These are phyloP conservation scores for Siphamia tubifer DNA, from an alignment of 2,113 vertebrate species.

Conservation along the genomic window DNA sequence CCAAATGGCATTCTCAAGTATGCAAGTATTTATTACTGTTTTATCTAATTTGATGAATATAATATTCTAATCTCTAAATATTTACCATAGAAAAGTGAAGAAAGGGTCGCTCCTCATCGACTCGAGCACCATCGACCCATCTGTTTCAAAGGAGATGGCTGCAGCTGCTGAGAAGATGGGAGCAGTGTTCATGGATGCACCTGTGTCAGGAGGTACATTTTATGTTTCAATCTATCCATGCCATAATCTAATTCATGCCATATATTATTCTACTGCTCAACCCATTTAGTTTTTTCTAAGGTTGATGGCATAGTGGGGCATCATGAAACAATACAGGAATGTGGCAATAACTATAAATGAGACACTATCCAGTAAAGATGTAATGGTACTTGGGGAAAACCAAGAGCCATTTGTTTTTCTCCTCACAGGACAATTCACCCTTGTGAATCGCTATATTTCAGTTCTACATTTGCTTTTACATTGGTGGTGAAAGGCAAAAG, in stretches of 20 bases:
- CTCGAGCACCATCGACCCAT: conserved; percentile 97
- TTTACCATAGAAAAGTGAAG: conserved; percentile 89
- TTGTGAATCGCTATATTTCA: too few species aligned
- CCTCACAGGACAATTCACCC: too few species aligned
- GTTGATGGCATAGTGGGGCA: too few species aligned
- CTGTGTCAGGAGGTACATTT: conserved; percentile 93
- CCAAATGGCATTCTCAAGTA: conserved; percentile 96
- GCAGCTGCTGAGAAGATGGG: conserved; percentile 93
- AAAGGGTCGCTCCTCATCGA: conserved; percentile 97
- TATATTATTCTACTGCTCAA: too few species aligned
- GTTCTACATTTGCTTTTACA: too few species aligned
- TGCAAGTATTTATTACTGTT: not conserved
- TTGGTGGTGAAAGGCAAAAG: too few species aligned
- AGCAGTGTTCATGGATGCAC: conserved; percentile 98
- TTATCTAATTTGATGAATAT: not conserved
- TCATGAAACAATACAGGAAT: too few species aligned
- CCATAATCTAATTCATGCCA: not conserved
- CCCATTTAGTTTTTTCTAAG: too few species aligned
- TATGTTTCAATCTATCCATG: not conserved
- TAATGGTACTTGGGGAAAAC: too few species aligned
- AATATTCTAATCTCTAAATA: not conserved
- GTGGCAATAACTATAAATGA: too few species aligned
- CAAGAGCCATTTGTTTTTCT: too few species aligned
- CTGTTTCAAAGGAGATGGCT: conserved; percentile 93
- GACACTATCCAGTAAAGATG: too few species aligned